phyloP scores from a whole-genome alignment of 2,797 vertebrate genomes.

The Okamejei kenojei region DNA sequence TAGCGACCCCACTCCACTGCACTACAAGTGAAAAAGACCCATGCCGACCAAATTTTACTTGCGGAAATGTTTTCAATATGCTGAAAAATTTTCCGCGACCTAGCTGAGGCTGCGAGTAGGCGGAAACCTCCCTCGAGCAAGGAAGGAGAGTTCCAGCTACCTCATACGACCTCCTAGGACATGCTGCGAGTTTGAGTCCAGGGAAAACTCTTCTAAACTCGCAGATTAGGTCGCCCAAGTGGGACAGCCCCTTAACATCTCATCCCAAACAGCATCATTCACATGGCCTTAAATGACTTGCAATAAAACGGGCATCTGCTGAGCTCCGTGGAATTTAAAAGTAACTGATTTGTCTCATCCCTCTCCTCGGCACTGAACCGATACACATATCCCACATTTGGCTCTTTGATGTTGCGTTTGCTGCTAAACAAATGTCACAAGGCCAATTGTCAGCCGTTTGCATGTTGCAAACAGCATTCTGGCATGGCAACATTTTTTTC shows the following conservation, averaged over 20 bases:
- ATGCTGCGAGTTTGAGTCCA: too few relatives aligned
- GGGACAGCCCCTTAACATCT: not conserved
- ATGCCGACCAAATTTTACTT: too few relatives aligned
- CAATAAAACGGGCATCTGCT: not conserved
- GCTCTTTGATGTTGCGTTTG: not conserved
- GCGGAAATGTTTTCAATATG: too few relatives aligned
- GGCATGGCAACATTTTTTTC: slow-evolving; percentile 1
- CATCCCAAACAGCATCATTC: slow-evolving; percentile 12
- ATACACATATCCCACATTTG: not conserved
- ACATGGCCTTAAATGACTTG: not conserved
- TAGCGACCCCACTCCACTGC: too few relatives aligned
- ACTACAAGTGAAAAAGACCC: too few relatives aligned
- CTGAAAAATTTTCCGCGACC: too few relatives aligned
- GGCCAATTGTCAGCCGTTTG: not conserved
- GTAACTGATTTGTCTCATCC: slow-evolving; percentile 12
- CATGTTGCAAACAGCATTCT: slow-evolving; percentile 15
- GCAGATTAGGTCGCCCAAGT: too few relatives aligned
- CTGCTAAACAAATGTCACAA: slow-evolving; percentile 31
- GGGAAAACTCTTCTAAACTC: too few relatives aligned
- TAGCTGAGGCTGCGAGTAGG: too few relatives aligned
- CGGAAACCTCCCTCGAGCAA: too few relatives aligned
- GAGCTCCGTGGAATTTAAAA: not conserved
- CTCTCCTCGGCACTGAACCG: not conserved
- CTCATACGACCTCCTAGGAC: too few relatives aligned
- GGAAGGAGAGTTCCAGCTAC: too few relatives aligned